phyloP scores from a whole-genome alignment of 2,888 invertebrate genomes.

The Idaea dimidiata region DNA sequence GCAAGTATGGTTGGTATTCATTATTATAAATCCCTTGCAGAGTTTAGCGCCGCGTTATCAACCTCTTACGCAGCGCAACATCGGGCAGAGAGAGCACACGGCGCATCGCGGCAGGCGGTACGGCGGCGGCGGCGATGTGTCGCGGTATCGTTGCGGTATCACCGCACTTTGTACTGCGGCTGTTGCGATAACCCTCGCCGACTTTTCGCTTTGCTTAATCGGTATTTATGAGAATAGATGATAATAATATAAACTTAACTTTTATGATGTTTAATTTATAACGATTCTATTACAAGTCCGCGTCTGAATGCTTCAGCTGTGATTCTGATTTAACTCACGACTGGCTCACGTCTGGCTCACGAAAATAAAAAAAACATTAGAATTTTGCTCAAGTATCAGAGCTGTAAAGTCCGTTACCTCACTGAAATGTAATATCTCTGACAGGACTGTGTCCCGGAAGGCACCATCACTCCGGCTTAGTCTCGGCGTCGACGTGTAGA shows the following conservation, averaged over 20 bases:
- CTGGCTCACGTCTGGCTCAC: no score
- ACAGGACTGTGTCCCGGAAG: background rate
- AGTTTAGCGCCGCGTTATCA: slow-evolving; percentile 36
- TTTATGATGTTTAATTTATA: no score
- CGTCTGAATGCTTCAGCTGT: no score
- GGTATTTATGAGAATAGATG: background rate
- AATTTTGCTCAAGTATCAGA: no score
- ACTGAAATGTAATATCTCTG: background rate
- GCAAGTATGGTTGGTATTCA: background rate
- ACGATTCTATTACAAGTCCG: no score
- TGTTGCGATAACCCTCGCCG: background rate
- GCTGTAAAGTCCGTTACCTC: no score
- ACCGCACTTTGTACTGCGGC: background rate
- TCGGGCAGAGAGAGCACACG: background rate
- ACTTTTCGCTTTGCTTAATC: background rate
- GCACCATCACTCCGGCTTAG: slow-evolving; percentile 1
- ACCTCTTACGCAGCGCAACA: slow-evolving; percentile 23
- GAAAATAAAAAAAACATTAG: no score
- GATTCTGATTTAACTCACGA: no score
- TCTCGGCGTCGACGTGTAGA: background rate
- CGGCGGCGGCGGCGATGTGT: background rate
- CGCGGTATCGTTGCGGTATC: background rate
- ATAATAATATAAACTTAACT: background rate
- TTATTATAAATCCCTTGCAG: slow-evolving; percentile 23
- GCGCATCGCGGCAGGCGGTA: background rate